Base-by-base conservation (phyloP, 2,113 vertebrate genomes). In the Microtus richardsoni region DNA sequence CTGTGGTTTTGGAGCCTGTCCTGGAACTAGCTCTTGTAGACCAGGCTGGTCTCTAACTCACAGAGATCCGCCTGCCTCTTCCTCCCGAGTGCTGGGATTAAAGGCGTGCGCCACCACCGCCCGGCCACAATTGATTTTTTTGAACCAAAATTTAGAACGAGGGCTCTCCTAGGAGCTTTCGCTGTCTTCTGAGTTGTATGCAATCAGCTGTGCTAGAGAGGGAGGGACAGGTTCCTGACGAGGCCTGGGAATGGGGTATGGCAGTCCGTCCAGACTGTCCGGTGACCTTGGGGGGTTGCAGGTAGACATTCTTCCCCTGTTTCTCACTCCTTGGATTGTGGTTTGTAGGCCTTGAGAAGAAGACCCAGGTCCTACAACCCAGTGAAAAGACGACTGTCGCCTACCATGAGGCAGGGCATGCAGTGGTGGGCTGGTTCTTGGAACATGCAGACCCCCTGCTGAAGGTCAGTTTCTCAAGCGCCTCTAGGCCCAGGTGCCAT, bases 271-370 rank as follows among this genome's bases (percentile, higher is more conserved):
- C 62, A 62, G 52, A 54, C 75, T 36, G 24, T 39, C 1, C 4
- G 41, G 26, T 74, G 6, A 19, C 64, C 52, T 4, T 49, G 49
- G 49, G 44, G 62, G 49, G 12, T 22, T 75, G 22, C 39, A 14
- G 21, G 26, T 22, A 30, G 44, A 8, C 24, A 21, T 39, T 58
- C 9, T 36, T 58, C 58, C 33, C 44, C 44, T 58, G 7, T 52
- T 49, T 71, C 83, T 84, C 5, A 21, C 13, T 87, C 16, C 41
- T 13, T 16, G 47, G 47, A 83, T 13, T 88, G 26, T 78, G 54
- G 68, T 71, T 68, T 90, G 36, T 88, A 98, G 98, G 98, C 52
- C 96, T 99, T 7, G 98, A 99, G 97, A 98, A 98, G 97, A 99
- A 97, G 96, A 98, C 98, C 7, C 98, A 98, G 88, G 97, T 98